These are phyloP conservation scores for Phoenicopterus ruber DNA, from an alignment of 2,113 vertebrate genomes.

Conservation along the genomic window DNA sequence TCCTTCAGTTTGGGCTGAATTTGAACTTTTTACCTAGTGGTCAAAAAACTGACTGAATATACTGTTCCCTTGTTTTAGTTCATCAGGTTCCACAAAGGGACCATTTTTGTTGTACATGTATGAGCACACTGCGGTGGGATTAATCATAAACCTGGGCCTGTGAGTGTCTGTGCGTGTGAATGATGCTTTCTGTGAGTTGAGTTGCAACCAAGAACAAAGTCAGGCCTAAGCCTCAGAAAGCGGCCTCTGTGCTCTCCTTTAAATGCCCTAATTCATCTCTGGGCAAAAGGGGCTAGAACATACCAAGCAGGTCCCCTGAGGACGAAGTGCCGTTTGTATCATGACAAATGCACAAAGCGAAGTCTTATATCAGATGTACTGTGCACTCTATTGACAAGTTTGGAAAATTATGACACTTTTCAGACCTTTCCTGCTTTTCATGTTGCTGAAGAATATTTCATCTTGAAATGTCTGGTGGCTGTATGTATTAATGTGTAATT, in stretches of 20 bases:
- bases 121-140: conserved; percentile 40
- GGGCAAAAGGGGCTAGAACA: conserved; percentile 56
- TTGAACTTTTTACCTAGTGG: conserved; percentile 66
- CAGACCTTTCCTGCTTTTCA: neutral
- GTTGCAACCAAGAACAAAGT: conserved; percentile 68
- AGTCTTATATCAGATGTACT: conserved; percentile 35
- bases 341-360: conserved; percentile 25
- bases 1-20: conserved; percentile 48
- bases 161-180: conserved; percentile 67
- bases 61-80: conserved; percentile 62
- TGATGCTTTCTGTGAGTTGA: conserved; percentile 74
- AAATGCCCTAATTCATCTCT: conserved; percentile 74
- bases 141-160: conserved; percentile 60
- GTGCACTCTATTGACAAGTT: neutral
- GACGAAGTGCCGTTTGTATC: neutral
- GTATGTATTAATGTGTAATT: neutral
- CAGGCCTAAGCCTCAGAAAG: conserved; percentile 66
- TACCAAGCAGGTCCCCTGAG: conserved; percentile 52
- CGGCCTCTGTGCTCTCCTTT: conserved; percentile 72
- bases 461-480: neutral
- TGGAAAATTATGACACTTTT: neutral
- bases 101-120: conserved; percentile 59
- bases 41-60: conserved; percentile 55
- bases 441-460: neutral
- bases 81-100: conserved; percentile 66